A percentile compares a stretch with the other conserved stretches of the same genome.
Conservation (phyloP, 2,113 vertebrate species). For the Cyanoramphus novaezelandiae region DNA sequence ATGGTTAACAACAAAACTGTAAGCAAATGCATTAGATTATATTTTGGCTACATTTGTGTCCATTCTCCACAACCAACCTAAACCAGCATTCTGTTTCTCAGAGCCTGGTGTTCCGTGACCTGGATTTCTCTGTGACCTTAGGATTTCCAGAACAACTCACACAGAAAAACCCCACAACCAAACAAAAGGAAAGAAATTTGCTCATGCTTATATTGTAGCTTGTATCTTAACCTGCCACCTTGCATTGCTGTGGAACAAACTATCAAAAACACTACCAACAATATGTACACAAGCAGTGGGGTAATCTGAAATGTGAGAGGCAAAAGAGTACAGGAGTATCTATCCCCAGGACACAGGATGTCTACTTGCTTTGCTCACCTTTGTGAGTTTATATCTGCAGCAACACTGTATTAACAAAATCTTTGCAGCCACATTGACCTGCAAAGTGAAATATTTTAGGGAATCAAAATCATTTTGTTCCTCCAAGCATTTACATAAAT, state of each 20-base stretch:
- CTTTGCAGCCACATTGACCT: background rate
- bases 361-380: background rate
- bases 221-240: background rate
- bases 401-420: background rate
- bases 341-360: background rate
- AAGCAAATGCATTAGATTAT: background rate
- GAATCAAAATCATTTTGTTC: background rate
- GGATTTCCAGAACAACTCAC: background rate
- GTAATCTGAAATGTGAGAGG: background rate
- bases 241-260: background rate
- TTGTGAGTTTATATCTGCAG: background rate
- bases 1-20: background rate
- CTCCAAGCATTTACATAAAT: background rate
- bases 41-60: background rate
- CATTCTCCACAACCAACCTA: background rate
- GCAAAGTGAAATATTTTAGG: background rate
- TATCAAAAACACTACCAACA: background rate
- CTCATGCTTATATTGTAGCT: background rate
- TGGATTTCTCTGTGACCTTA: background rate
- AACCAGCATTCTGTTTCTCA: background rate
- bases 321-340: background rate
- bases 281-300: background rate
- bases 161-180: background rate
- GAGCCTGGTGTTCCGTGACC: background rate
- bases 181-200: background rate